These are phyloP conservation scores for Ceyx erithaca DNA, from an alignment of 2,797 vertebrate genomes.

Conservation along the genomic window DNA sequence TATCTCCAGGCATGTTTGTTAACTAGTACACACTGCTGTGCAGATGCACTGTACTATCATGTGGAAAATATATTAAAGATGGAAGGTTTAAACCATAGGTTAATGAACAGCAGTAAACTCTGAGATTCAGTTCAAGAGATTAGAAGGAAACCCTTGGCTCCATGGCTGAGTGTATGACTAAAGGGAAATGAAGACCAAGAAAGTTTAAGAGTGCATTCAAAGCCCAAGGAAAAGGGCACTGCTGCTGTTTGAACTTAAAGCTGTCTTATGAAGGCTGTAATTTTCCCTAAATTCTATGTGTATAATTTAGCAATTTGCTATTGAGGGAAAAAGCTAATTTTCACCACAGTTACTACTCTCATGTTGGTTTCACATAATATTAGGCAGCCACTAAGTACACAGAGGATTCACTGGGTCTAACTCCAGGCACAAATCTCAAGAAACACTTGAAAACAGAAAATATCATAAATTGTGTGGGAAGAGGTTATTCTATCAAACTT, in stretches of 20 bases:
- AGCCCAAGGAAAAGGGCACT: neutral
- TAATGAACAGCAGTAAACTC: conserved; percentile 47
- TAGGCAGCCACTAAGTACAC: neutral
- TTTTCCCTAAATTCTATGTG: neutral
- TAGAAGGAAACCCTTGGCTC: conserved; percentile 15
- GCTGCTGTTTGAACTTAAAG: conserved; percentile 5
- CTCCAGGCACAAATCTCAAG: neutral
- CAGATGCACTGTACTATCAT: neutral
- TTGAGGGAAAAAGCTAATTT: neutral
- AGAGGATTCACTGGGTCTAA: neutral
- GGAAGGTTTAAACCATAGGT: conserved; percentile 21
- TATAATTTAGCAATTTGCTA: conserved; percentile 2
- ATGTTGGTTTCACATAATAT: neutral
- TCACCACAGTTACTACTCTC: neutral
- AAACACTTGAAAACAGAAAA: neutral
- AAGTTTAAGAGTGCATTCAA: neutral
- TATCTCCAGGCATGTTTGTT: neutral
- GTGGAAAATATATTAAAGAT: conserved; percentile 11
- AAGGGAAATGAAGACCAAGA: conserved; percentile 11
- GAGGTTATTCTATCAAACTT: neutral
- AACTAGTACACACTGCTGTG: conserved; percentile 1
- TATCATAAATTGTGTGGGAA: neutral
- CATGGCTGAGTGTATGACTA: neutral
- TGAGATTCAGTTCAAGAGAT: neutral
- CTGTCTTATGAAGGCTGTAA: neutral